These are phyloP conservation scores for Agrypnus murinus DNA, from an alignment of 2,888 invertebrate genomes.

Conservation along the genomic window DNA sequence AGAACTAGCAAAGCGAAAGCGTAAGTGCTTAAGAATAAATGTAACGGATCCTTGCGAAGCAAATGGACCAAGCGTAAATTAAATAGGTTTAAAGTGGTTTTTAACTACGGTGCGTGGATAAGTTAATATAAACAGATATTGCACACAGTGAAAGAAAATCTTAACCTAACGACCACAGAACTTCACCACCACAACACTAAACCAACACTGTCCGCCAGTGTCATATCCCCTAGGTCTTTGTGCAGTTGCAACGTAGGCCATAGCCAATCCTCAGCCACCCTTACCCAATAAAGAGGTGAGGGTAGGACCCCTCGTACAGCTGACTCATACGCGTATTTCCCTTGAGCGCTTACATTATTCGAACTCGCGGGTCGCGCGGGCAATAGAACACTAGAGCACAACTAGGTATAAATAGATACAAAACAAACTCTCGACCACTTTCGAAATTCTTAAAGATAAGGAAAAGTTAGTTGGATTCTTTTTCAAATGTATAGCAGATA, in stretches of 20 bases:
- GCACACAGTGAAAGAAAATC: slow-evolving; percentile 47
- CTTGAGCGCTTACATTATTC: slow-evolving; percentile 56
- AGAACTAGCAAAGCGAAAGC: slow-evolving; percentile 6
- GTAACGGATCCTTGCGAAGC: neutral
- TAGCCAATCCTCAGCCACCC: slow-evolving; percentile 67
- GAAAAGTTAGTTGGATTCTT: neutral
- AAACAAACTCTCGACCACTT: slow-evolving; percentile 5
- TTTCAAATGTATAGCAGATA: slow-evolving; percentile 7
- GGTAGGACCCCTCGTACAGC: slow-evolving; percentile 64
- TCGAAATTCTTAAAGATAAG: neutral
- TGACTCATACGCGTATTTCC: slow-evolving; percentile 69
- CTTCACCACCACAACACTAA: slow-evolving; percentile 71
- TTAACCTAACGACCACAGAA: slow-evolving; percentile 69
- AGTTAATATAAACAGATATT: slow-evolving; percentile 40
- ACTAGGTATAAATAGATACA: slow-evolving; percentile 13
- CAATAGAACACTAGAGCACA: slow-evolving; percentile 43
- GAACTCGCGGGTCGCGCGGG: slow-evolving; percentile 52
- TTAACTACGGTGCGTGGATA: slow-evolving; percentile 29
- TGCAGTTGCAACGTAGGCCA: slow-evolving; percentile 67
- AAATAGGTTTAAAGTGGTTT: slow-evolving; percentile 14
- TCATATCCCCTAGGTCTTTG: slow-evolving; percentile 66
- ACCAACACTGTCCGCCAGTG: slow-evolving; percentile 68
- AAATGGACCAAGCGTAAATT: slow-evolving; percentile 22
- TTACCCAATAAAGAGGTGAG: slow-evolving; percentile 63
- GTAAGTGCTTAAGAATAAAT: slow-evolving; percentile 17